Evolutionary conservation across 2,797 vertebrate genomes (phyloP).

Genomic region (Chiloscyllium punctatum): DNA sequence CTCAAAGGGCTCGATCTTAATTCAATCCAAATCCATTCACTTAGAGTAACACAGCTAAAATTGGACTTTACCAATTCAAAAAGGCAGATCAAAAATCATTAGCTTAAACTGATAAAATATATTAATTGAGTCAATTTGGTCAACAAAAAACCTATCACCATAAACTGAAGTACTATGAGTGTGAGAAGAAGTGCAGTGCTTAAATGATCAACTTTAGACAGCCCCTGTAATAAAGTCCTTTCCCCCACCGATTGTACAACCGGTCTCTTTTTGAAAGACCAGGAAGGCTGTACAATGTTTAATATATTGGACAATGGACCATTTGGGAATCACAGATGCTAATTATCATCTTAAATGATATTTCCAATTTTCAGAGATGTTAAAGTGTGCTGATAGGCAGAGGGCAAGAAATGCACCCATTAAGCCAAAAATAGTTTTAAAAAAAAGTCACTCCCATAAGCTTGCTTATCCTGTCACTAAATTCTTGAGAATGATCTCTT

Average conservation of each 20-base stretch:
- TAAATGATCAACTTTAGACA: not conserved
- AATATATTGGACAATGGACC: not conserved
- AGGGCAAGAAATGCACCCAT: not conserved
- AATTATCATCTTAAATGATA: not conserved
- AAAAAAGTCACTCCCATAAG: not conserved
- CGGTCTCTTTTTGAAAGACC: not conserved
- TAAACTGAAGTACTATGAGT: not conserved
- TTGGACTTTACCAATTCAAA: not conserved
- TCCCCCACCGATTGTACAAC: not conserved
- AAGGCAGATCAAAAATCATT: not conserved
- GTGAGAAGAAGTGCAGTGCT: not conserved
- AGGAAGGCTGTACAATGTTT: not conserved
- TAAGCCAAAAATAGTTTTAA: not conserved
- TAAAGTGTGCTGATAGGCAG: not conserved
- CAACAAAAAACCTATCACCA: not conserved
- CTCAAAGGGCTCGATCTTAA: not conserved
- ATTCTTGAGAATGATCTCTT: not conserved
- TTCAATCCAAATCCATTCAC: not conserved
- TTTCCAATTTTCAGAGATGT: not conserved
- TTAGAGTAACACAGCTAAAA: not conserved
- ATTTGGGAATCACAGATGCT: not conserved
- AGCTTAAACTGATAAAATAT: not conserved
- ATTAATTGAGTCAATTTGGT: not conserved
- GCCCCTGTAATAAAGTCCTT: not conserved
- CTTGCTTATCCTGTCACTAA: not conserved